Base-by-base conservation (phyloP, 1,140 invertebrate species). In the Neuroterus valhalla region DNA sequence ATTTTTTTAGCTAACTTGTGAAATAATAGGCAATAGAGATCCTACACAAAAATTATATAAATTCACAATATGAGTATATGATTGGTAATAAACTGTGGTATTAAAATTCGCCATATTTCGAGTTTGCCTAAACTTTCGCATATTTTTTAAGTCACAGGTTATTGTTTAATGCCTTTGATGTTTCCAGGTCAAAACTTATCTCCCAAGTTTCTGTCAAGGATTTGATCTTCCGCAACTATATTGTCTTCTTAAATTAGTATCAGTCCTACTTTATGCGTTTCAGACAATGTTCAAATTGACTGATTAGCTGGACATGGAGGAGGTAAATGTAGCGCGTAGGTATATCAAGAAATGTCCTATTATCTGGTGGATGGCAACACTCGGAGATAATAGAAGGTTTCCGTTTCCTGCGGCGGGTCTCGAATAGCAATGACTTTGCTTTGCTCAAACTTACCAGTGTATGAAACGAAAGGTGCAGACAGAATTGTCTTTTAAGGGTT, bases 401-500 rank as follows among this genome's bases (percentile, higher is more conserved):
- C 85, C 85, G 85, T 84, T 86, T 86, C 83, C 85, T 80, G 82
- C 74, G 80, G 31, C 76, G 48, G 71, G 38, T 68, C 79, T 80
- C 77, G 85, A 86, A 84, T 86, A 86, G 81, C 79, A 86, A 86
- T 85, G 84, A 82, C 77, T 82, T 55, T 62, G 72, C 77, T 82
- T 55, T 62, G 72, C 77, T 78, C 70, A 76, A 74, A 72, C 72
- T 17, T 10, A 42, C 45, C 17, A 68, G 38, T 44, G 17, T 23
- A 70, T 70, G 52, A 70, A 72, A 50, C 10, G 46, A 31, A 66
- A 66, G 68, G n/a, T 55, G 52, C 44, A 70, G 68, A 43, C 23
- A 21, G 55, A 14, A 43, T 62, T 15, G 38, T 67, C 45, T 50
- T 62, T 23, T 62, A 5, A 62, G 31, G n/a, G 14, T 31, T 62